These are phyloP conservation scores for Carettochelys insculpta DNA, from an alignment of 2,113 vertebrate genomes.

Conservation along the genomic window DNA sequence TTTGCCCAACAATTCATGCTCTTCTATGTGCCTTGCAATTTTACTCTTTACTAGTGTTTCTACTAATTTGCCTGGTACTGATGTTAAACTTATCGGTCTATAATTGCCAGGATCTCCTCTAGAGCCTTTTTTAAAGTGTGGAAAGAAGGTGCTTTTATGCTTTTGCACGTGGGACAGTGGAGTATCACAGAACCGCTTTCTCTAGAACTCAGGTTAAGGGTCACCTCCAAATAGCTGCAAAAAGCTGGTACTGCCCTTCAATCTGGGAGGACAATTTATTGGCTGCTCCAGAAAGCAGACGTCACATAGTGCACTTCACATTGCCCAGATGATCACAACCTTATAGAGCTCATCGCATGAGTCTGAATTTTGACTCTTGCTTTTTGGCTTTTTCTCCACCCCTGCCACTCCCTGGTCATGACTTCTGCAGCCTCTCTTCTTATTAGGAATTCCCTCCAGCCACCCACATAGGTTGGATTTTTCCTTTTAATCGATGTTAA, in stretches of 20 bases:
- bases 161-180: fast-evolving
- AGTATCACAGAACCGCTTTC: fast-evolving
- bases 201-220: background rate
- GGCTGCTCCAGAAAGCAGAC: background rate
- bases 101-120: too few species aligned
- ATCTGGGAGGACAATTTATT: background rate
- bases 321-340: background rate
- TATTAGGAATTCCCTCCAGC: background rate
- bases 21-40: too few species aligned
- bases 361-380: background rate
- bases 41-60: too few species aligned
- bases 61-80: too few species aligned
- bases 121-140: too few species aligned
- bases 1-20: too few species aligned
- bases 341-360: background rate
- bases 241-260: background rate
- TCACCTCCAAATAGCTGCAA: background rate
- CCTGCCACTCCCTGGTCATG: background rate
- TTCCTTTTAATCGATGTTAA: background rate
- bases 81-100: too few species aligned
- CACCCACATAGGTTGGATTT: too few species aligned
- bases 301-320: fast-evolving
- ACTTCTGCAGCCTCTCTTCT: background rate
- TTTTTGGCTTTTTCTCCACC: background rate
- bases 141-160: background rate